Percentiles rank a stretch among this genome's conserved stretches.
These are phyloP conservation scores for Phyllotreta striolata DNA, from an alignment of 2,888 invertebrate species.

Conservation along the genomic window DNA sequence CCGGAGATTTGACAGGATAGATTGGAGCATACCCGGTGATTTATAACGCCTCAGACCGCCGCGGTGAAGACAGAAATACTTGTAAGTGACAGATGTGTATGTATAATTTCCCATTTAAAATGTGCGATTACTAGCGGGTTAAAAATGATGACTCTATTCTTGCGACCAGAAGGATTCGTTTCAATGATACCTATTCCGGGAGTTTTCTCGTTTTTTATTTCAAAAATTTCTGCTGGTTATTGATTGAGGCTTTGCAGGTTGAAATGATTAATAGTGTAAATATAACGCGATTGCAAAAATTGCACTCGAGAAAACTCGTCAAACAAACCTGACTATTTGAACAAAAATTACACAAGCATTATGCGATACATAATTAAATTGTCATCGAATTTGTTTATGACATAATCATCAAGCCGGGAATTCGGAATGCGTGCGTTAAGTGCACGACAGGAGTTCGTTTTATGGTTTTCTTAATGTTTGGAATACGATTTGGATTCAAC, in stretches of 20 bases:
- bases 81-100: conserved; percentile 59
- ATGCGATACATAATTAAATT: conserved; percentile 8
- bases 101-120: conserved; percentile 58
- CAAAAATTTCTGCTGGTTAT: too few relatives aligned
- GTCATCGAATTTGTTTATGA: conserved; percentile 13
- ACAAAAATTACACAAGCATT: conserved; percentile 6
- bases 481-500: conserved; percentile 8
- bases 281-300: too few relatives aligned
- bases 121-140: conserved; percentile 56
- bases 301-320: not conserved
- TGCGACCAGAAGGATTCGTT: conserved; percentile 17
- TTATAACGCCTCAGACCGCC: conserved; percentile 52
- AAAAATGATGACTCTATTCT: conserved; percentile 60
- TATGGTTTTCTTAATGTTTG: conserved; percentile 4
- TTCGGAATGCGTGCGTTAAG: conserved; percentile 7
- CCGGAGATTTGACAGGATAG: conserved; percentile 58
- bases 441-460: conserved; percentile 11
- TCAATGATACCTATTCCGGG: too few relatives aligned
- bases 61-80: conserved; percentile 58
- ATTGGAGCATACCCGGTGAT: conserved; percentile 59
- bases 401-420: conserved; percentile 4
- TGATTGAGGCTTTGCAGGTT: too few relatives aligned
- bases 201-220: too few relatives aligned
- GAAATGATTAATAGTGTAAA: too few relatives aligned
- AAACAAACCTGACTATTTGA: conserved; percentile 2